phyloP scores from a whole-genome alignment of 2,888 invertebrate species.

The Phlogophora meticulosa region DNA sequence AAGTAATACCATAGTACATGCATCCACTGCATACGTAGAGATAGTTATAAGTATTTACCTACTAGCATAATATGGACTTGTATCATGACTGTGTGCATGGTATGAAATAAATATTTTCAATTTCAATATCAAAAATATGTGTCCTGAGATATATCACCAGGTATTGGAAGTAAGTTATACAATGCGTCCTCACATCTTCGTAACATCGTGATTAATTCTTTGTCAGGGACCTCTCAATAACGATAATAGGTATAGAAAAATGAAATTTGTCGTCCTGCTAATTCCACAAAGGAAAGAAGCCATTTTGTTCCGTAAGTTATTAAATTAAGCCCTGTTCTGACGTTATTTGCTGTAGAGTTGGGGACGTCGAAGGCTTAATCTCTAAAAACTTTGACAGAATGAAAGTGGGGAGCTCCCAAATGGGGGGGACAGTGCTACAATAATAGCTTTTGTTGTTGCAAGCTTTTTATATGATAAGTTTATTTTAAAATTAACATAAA shows the following conservation, averaged over 20 bases:
- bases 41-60: too few species aligned
- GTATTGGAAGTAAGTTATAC: not conserved
- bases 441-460: conserved; percentile 35
- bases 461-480: conserved; percentile 32
- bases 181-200: not conserved
- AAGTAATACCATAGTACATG: too few species aligned
- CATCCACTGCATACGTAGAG: too few species aligned
- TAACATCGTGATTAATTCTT: not conserved
- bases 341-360: conserved; percentile 43
- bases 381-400: conserved; percentile 48
- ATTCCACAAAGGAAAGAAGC: conserved; percentile 46
- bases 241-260: conserved; percentile 1
- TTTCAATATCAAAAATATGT: too few species aligned
- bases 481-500: conserved; percentile 25
- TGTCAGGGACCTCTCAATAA: not conserved
- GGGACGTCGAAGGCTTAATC: conserved; percentile 38
- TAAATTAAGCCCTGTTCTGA: conserved; percentile 53
- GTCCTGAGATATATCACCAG: too few species aligned
- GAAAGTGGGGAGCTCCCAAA: conserved; percentile 27
- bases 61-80: too few species aligned
- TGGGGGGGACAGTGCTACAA: conserved; percentile 17
- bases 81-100: too few species aligned
- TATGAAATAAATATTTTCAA: too few species aligned
- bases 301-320: conserved; percentile 52
- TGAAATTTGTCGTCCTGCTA: conserved; percentile 31